These are phyloP conservation scores for Tiliacea citrago DNA, from an alignment of 2,888 invertebrate genomes.

Conservation along the genomic window DNA sequence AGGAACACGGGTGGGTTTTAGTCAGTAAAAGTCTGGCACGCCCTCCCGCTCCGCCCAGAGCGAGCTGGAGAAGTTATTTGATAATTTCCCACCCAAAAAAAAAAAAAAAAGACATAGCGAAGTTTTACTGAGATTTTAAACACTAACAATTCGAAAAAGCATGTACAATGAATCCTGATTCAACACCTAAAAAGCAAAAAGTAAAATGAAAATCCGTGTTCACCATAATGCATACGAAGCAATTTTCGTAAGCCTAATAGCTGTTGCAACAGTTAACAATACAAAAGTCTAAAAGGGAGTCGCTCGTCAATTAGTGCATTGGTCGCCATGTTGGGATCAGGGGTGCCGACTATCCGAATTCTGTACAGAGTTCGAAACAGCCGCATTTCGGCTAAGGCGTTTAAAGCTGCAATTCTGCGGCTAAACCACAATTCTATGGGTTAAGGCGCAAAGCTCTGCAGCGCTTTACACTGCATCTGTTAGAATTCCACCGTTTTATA, in stretches of 20 bases:
- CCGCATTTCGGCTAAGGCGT: constrained; percentile 60
- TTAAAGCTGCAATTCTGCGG: constrained; percentile 66
- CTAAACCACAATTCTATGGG: constrained; percentile 66
- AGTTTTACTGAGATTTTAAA: not conserved
- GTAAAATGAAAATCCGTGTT: constrained; percentile 8
- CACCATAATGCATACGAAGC: constrained; percentile 25
- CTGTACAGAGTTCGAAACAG: constrained; percentile 52
- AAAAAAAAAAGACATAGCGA: no score
- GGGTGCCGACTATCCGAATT: constrained; percentile 64
- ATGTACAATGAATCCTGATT: not conserved
- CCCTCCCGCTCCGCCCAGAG: no score
- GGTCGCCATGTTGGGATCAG: constrained; percentile 53
- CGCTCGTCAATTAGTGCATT: constrained; percentile 53
- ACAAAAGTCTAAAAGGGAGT: constrained; percentile 53
- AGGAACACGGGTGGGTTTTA: no score
- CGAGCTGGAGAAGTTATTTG: no score
- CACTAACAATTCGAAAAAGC: not conserved
- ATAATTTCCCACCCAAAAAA: no score
- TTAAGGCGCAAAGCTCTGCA: constrained; percentile 57
- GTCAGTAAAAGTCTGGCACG: no score
- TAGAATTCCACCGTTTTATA: constrained; percentile 48
- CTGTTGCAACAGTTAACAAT: constrained; percentile 32
- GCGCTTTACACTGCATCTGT: constrained; percentile 48
- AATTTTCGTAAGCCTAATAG: constrained; percentile 19
- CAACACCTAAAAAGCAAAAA: not conserved